phyloP scores from a whole-genome alignment of 1,140 invertebrate species.

The Pseudomyrmex concolor region DNA sequence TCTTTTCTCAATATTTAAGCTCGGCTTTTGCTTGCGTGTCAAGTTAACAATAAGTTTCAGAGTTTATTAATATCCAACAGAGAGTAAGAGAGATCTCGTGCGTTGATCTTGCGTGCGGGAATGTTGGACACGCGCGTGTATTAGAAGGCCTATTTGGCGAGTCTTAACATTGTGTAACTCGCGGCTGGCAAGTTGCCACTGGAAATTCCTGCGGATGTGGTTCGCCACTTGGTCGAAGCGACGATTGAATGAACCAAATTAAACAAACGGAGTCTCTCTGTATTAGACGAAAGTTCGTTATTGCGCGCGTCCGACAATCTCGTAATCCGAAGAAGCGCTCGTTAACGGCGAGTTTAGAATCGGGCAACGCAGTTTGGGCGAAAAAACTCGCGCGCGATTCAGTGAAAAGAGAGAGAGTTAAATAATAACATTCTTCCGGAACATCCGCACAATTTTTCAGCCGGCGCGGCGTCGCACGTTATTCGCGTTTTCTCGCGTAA shows the following conservation, averaged over 20 bases:
- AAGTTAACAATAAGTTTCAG: background rate
- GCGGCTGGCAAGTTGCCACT: slow-evolving; percentile 49
- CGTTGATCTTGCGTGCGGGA: background rate
- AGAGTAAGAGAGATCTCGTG: slow-evolving; percentile 2
- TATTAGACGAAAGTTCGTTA: slow-evolving; percentile 55
- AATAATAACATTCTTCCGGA: slow-evolving; percentile 48
- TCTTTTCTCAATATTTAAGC: background rate
- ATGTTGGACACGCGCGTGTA: background rate
- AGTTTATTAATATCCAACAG: background rate
- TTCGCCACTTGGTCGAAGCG: slow-evolving; percentile 44
- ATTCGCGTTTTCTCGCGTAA: slow-evolving; percentile 31
- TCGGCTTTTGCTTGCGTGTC: background rate
- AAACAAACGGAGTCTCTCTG: slow-evolving; percentile 33
- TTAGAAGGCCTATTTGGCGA: slow-evolving; percentile 38
- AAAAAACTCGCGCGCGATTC: background rate
- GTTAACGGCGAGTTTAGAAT: slow-evolving; percentile 46
- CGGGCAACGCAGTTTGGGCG: background rate
- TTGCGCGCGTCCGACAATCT: slow-evolving; percentile 18
- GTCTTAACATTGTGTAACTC: slow-evolving; percentile 31
- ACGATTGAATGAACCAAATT: slow-evolving; percentile 56
- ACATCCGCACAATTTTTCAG: slow-evolving; percentile 21
- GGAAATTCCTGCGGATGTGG: slow-evolving; percentile 57
- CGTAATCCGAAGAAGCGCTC: slow-evolving; percentile 53
- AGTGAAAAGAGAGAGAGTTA: too few relatives aligned
- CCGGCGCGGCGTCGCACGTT: background rate